These are phyloP conservation scores for Solea senegalensis DNA, from an alignment of 2,113 vertebrate species.

Conservation along the genomic window DNA sequence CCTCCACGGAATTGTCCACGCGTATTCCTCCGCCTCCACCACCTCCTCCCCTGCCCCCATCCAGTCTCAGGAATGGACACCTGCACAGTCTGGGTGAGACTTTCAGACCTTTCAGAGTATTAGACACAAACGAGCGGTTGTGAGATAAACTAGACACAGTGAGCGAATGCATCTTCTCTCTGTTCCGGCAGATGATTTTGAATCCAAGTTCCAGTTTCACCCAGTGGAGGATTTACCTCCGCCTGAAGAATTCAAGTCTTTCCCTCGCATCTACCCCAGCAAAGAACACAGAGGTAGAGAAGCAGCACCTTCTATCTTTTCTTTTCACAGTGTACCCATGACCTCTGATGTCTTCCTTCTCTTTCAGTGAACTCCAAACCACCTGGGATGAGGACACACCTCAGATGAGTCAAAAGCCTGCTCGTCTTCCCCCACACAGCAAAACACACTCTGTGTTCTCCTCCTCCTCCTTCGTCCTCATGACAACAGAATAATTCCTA, in stretches of 20 bases:
- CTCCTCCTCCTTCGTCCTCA: not conserved
- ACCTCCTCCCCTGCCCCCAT: conserved; percentile 72
- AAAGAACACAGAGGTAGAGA: conserved; percentile 88
- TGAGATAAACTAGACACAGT: not conserved
- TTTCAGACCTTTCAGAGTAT: not conserved
- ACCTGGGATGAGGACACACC: conserved; percentile 82
- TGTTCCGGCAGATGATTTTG: conserved; percentile 89
- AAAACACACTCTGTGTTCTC: conserved; percentile 4
- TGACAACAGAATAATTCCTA: conserved; percentile 17
- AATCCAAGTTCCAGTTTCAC: conserved; percentile 98
- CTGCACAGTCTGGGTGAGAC: conserved; percentile 83
- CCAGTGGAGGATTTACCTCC: conserved; percentile 94
- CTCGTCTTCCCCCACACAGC: not conserved
- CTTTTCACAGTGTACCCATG: not conserved
- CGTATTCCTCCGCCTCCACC: conserved; percentile 79
- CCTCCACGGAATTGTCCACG: conserved; percentile 90
- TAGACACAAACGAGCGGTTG: not conserved
- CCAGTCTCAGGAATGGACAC: conserved; percentile 85
- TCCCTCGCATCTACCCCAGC: conserved; percentile 93
- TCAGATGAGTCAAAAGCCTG: conserved; percentile 73
- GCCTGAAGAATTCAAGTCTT: conserved; percentile 92
- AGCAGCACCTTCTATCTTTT: not conserved
- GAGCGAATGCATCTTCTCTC: conserved; percentile 5
- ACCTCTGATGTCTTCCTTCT: conserved; percentile 8
- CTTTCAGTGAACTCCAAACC: conserved; percentile 83